A percentile compares a stretch with the other conserved stretches of the same genome.
These are phyloP conservation scores for Benitochromis conjunctus DNA, from an alignment of 2,113 vertebrate species.

Conservation along the genomic window DNA sequence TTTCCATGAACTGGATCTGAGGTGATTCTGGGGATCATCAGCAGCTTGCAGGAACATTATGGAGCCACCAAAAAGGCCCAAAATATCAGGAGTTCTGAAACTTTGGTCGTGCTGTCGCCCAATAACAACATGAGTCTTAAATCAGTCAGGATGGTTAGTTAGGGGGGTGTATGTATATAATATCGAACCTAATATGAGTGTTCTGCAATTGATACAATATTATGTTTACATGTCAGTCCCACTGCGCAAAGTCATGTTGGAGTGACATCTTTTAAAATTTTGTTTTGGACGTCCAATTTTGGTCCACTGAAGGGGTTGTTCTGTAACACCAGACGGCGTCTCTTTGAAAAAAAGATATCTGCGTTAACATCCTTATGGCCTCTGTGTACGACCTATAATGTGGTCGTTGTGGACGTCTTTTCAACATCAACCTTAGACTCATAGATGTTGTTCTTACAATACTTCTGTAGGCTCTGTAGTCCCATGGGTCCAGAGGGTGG, in stretches of 20 bases:
- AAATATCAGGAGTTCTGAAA: background rate
- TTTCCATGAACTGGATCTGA: background rate
- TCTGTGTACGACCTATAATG: no score
- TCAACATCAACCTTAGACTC: no score
- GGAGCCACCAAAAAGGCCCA: accelerated
- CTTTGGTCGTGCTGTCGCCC: background rate
- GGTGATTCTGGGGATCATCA: background rate
- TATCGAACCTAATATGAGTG: background rate
- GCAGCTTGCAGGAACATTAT: accelerated
- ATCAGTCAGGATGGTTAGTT: background rate
- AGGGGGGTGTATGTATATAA: background rate
- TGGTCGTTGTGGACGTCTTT: no score
- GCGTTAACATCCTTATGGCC: no score
- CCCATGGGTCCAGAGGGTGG: no score
- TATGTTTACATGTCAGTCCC: background rate
- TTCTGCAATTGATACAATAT: accelerated
- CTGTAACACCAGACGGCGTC: no score
- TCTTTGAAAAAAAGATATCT: no score
- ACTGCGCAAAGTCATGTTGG: background rate
- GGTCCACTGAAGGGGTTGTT: no score
- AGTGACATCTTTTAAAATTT: background rate
- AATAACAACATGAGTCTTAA: background rate
- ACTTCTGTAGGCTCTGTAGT: no score
- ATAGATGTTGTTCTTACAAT: no score
- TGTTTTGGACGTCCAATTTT: background rate